Base-by-base conservation (phyloP, 2,113 vertebrate genomes). In the Gavialis gangeticus region DNA sequence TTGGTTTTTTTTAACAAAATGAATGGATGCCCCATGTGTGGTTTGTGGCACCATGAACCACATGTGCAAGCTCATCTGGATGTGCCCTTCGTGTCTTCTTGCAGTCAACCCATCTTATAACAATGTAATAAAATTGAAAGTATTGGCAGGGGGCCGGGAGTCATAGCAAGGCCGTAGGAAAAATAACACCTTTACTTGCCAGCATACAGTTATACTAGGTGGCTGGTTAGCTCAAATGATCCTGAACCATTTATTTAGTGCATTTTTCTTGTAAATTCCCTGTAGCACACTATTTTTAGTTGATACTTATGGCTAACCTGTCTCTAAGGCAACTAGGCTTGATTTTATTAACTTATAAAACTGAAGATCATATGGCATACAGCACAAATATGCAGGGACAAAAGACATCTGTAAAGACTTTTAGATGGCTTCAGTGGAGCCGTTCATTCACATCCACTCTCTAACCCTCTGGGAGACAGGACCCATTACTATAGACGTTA, bases 201-300 rank as follows among this genome's bases (percentile, higher is more conserved):
- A 94, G 54, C 69, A 46, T 86, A 55, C 90, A 75, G 94, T 97
- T 96, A 88, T 94, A 84, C 25, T 83, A 85, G 91, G 93, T 92
- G 91, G 93, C 88, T 94, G 91, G 14, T 79, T 95, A 92, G 81
- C 88, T 92, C 57, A 27, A 67, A 10, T 80, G 82, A 82, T 77
- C 67, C 80, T 84, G 63, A 85, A 75, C 71, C 57, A 77, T 89
- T 93, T 82, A 85, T 85, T 82, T 91, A 95, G 91, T 95, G 83
- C 17, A 73, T 95, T 96, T 97, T 96, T 96, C 95, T 95, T 97
- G 85, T 87, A 69, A 71, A 75, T 91, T 93, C 81, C 71, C 90
- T 85, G 66, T 75, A 80, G 88, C 8, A 13, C 69, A 59, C 62
- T 92, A 28, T 87, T 95, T 94, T 93, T 19, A 54, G 87, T 82